A percentile compares a stretch with the other conserved stretches of the same genome.
These are phyloP conservation scores for Pristionchus maxplancki DNA, from an alignment of 2,888 invertebrate species.

Conservation along the genomic window DNA sequence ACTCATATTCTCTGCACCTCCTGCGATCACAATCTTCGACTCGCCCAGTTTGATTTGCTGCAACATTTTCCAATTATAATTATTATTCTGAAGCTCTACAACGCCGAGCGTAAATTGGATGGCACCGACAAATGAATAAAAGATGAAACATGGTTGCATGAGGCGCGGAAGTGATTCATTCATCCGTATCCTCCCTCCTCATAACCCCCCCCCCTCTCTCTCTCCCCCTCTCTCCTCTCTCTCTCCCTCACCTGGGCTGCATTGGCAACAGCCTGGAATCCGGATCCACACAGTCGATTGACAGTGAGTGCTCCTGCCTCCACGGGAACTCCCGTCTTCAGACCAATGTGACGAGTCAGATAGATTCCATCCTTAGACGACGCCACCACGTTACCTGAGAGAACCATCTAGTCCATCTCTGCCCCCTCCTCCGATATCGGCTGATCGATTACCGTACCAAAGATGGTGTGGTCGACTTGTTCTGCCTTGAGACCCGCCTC, in stretches of 20 bases:
- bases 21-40: conserved; percentile 64
- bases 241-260: conserved; percentile 86
- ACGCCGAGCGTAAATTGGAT: background rate
- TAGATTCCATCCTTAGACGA: conserved; percentile 89
- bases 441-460: conserved; percentile 86
- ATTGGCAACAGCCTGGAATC: conserved; percentile 94
- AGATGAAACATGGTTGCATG: background rate
- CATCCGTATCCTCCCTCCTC: no score
- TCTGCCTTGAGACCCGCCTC: conserved; percentile 89
- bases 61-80: conserved; percentile 7
- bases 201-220: no score
- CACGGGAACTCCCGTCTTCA: conserved; percentile 87
- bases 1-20: conserved; percentile 93
- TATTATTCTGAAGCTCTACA: background rate
- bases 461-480: conserved; percentile 89
- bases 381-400: conserved; percentile 81
- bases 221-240: background rate
- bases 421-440: no score
- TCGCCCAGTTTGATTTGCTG: conserved; percentile 66
- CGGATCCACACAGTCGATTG: conserved; percentile 96
- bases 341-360: conserved; percentile 89
- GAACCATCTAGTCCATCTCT: background rate
- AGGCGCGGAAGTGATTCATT: no score
- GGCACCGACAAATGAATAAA: background rate
- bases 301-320: conserved; percentile 90